Evolutionary conservation across 2,113 vertebrate genomes (phyloP).

Genomic region (Coptodon rendalli): DNA sequence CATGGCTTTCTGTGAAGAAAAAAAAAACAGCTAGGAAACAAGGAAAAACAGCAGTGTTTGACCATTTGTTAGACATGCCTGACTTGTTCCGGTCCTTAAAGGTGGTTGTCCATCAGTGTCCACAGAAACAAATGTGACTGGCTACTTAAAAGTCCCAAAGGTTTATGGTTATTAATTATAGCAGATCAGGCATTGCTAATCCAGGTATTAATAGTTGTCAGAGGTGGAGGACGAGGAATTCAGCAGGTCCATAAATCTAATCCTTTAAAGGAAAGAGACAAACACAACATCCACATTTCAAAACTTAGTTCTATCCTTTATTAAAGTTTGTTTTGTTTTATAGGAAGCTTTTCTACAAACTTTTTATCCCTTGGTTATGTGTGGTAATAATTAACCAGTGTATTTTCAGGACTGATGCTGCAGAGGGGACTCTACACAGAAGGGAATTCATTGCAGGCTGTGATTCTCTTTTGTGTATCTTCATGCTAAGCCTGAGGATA

Average conservation of each 20-base stretch:
- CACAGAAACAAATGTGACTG: background rate
- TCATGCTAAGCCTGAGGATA: background rate
- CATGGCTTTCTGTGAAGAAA: background rate
- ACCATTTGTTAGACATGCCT: background rate
- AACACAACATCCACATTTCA: background rate
- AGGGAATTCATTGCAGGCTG: slow-evolving; percentile 9
- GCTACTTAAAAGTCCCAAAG: background rate
- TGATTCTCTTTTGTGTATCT: background rate
- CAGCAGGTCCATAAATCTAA: background rate
- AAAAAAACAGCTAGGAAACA: background rate
- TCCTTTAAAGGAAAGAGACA: background rate
- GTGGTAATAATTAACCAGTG: slow-evolving; percentile 3
- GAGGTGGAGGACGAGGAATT: slow-evolving; percentile 8
- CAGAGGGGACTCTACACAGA: background rate
- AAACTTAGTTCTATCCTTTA: background rate
- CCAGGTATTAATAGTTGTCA: slow-evolving; percentile 26
- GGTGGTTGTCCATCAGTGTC: background rate
- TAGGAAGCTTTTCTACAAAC: background rate
- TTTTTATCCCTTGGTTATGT: background rate
- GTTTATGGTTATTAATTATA: slow-evolving; percentile 30
- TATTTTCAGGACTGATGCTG: background rate
- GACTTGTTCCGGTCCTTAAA: background rate
- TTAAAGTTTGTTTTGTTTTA: background rate
- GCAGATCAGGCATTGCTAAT: background rate
- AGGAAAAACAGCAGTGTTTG: background rate